These are phyloP conservation scores for Yponomeuta evonymella DNA, from an alignment of 2,888 invertebrate genomes.

Conservation along the genomic window DNA sequence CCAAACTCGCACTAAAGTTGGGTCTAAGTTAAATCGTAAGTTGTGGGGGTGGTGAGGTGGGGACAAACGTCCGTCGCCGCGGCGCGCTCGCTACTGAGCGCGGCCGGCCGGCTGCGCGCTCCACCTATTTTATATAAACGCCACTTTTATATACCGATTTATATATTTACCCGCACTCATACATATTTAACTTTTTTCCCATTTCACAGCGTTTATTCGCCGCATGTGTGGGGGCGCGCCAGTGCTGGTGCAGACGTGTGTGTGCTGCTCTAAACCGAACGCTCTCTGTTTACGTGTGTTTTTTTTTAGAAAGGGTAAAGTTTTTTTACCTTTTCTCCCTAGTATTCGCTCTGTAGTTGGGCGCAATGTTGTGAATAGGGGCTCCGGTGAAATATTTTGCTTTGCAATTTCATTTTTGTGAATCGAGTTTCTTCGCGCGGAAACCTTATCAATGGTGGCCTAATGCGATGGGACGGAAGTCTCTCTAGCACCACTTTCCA, in stretches of 20 bases:
- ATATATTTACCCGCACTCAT: conserved; percentile 76
- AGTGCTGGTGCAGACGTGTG: conserved; percentile 40
- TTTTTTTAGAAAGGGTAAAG: conserved; percentile 70
- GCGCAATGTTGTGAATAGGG: conserved; percentile 56
- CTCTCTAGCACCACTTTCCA: conserved; percentile 15
- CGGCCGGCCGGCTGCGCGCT: conserved; percentile 44
- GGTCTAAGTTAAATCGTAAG: background rate
- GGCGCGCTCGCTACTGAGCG: conserved; percentile 60
- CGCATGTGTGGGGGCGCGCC: conserved; percentile 57
- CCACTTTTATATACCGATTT: conserved; percentile 68
- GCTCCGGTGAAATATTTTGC: conserved; percentile 58
- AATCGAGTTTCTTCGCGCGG: conserved; percentile 49
- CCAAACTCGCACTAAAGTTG: conserved; percentile 3
- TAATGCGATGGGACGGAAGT: conserved; percentile 18
- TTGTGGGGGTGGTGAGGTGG: conserved; percentile 25
- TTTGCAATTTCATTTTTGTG: conserved; percentile 63
- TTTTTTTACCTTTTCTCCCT: conserved; percentile 73
- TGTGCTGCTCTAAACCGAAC: conserved; percentile 43
- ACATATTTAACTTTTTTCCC: conserved; percentile 76
- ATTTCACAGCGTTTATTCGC: conserved; percentile 73
- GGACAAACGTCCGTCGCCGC: conserved; percentile 32
- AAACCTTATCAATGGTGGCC: conserved; percentile 46
- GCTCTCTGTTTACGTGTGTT: conserved; percentile 62
- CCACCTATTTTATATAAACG: conserved; percentile 68
- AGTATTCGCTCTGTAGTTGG: conserved; percentile 64